Base-by-base conservation (phyloP, 2,113 vertebrate genomes). In the Hyperoodon ampullatus region DNA sequence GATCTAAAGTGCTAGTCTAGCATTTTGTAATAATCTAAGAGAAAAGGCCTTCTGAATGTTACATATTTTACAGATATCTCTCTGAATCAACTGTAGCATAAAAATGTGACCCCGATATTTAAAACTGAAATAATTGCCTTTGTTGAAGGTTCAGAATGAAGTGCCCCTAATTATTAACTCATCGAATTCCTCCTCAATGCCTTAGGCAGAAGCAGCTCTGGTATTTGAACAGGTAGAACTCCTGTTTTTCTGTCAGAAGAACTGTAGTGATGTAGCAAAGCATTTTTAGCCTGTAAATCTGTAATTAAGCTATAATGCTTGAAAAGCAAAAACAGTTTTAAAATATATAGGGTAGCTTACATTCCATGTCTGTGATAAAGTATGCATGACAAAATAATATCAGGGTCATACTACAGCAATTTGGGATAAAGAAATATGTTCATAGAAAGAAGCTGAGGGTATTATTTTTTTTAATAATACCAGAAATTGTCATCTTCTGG, bases 401-500 rank as follows among this genome's bases (percentile, higher is more conserved):
- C 24, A 39, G 44, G 70, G 63, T 81, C 70, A 81, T 39, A 42
- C 15, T 39, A 35, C 15, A 75, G 28, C 65, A 44, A 83, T 93
- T 97, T 75, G 78, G 42, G 39, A 93, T 94, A 47, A 86, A 94
- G 50, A 90, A 94, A 85, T 16, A 68, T 4, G 1, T 90, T 88
- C 92, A n/a, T 30, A 28, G 86, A 71, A 95, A 83, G 88, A 83
- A 84, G 72, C 21, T 33, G 9, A 77, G 53, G 58, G 75, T 87
- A 84, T 94, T 95, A 16, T 66, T 93, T 96, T 88, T 90, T 92
- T 68, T 75, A 95, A 81, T 92, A 83, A 75, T 84, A 81, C 55
- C 58, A 70, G 78, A 87, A 84, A 89, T 65, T 68, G 60, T 75
- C n/a, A 77, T 97, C 97, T 97, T 96, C 96, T 95, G 96, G 94